Evolutionary conservation across 2,888 invertebrate species (phyloP).

Genomic region (Byasa hedistus): DNA sequence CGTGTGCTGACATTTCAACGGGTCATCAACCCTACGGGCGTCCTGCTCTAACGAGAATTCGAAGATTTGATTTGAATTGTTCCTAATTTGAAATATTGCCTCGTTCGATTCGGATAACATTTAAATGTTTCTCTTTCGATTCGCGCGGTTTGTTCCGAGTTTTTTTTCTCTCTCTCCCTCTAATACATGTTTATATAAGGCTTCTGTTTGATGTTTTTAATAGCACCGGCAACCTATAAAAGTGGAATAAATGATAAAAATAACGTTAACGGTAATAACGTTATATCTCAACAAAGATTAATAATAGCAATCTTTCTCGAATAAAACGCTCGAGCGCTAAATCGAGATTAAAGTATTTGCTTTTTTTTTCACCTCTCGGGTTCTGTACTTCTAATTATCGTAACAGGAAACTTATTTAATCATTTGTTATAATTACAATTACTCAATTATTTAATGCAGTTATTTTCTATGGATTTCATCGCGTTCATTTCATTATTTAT

Average conservation of each 20-base stretch:
- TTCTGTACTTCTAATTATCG: slow-evolving; percentile 39
- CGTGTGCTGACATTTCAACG: slow-evolving; percentile 76
- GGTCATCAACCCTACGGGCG: slow-evolving; percentile 78
- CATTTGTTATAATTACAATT: too few relatives aligned
- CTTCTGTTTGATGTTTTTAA: slow-evolving; percentile 72
- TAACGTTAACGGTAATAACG: slow-evolving; percentile 52
- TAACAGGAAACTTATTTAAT: slow-evolving; percentile 31
- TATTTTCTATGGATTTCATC: too few relatives aligned
- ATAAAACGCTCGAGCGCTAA: slow-evolving; percentile 39
- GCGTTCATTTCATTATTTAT: too few relatives aligned
- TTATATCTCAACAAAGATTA: slow-evolving; percentile 60
- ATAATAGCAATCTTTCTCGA: slow-evolving; percentile 47
- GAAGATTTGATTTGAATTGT: slow-evolving; percentile 78
- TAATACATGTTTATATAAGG: slow-evolving; percentile 54
- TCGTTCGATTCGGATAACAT: slow-evolving; percentile 60
- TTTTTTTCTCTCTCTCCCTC: slow-evolving; percentile 53
- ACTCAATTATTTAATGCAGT: too few relatives aligned
- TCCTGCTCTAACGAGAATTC: slow-evolving; percentile 79
- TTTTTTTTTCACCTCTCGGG: slow-evolving; percentile 34
- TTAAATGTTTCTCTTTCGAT: slow-evolving; percentile 45
- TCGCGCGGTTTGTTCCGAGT: slow-evolving; percentile 64
- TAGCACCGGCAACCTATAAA: slow-evolving; percentile 57
- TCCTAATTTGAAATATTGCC: slow-evolving; percentile 77
- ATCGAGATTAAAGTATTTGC: slow-evolving; percentile 38
- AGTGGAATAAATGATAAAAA: slow-evolving; percentile 57